Evolutionary conservation across 2,797 vertebrate species (phyloP).

Genomic region (Typhlichthys eigenmanni): DNA sequence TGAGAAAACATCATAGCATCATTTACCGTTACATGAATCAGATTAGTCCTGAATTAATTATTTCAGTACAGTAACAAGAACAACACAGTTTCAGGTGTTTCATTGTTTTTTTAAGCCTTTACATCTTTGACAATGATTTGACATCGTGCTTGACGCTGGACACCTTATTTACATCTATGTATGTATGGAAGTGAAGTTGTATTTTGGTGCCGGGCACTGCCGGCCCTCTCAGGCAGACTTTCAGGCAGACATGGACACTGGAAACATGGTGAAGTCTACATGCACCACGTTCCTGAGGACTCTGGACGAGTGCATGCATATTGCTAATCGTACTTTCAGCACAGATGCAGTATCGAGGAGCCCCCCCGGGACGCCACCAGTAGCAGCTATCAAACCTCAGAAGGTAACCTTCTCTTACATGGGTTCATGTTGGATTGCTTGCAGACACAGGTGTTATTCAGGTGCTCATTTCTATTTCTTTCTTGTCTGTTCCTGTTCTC

Average conservation of each 20-base stretch:
- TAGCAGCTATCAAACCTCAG: slow-evolving; percentile 84
- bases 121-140: not conserved
- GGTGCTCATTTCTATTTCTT: slow-evolving; percentile 4
- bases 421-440: slow-evolving; percentile 2
- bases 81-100: slow-evolving; percentile 4
- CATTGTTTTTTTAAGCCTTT: not conserved
- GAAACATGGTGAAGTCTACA: slow-evolving; percentile 91
- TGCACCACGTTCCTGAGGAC: slow-evolving; percentile 97
- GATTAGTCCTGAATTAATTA: no score
- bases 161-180: not conserved
- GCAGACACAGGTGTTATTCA: slow-evolving; percentile 2
- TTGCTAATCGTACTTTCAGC: slow-evolving; percentile 89
- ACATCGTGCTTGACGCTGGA: not conserved
- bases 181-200: not conserved
- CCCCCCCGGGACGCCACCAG: slow-evolving; percentile 87
- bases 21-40: not conserved
- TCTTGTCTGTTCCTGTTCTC: no score
- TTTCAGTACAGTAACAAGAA: not conserved
- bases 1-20: slow-evolving; percentile 15
- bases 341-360: slow-evolving; percentile 81
- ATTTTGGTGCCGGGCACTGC: not conserved
- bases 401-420: slow-evolving; percentile 77
- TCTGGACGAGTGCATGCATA: slow-evolving; percentile 98
- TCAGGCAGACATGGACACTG: slow-evolving; percentile 80
- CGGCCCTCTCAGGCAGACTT: slow-evolving; percentile 59